These are phyloP conservation scores for Stegophylla sp. DNA, from an alignment of 2,888 invertebrate genomes.

Conservation along the genomic window DNA sequence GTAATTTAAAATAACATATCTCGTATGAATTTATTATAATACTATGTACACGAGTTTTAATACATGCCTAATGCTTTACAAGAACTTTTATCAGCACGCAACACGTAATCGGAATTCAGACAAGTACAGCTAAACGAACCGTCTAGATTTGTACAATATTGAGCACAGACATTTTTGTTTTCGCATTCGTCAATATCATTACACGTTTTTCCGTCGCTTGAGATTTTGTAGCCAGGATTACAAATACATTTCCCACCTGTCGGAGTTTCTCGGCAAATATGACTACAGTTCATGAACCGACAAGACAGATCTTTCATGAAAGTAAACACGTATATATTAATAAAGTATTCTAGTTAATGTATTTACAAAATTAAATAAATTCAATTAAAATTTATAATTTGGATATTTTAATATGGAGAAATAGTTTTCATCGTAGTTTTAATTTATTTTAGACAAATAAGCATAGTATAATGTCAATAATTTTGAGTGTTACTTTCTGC, in stretches of 20 bases:
- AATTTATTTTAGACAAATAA: no score
- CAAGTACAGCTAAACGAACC: constrained; percentile 72
- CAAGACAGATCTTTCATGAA: constrained; percentile 35
- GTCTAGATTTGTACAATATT: constrained; percentile 69
- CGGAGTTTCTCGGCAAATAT: constrained; percentile 68
- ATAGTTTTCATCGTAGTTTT: no score
- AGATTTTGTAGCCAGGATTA: constrained; percentile 69
- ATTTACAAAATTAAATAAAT: no score
- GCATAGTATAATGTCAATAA: no score
- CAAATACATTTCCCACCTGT: constrained; percentile 74
- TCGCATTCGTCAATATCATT: constrained; percentile 77
- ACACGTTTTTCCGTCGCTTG: constrained; percentile 69
- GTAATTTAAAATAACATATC: neutral
- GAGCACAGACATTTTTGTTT: constrained; percentile 70
- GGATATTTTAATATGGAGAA: no score
- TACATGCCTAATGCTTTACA: constrained; percentile 65
- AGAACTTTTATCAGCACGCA: constrained; percentile 64
- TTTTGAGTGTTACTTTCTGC: no score
- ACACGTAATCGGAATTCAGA: constrained; percentile 68
- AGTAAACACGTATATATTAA: neutral
- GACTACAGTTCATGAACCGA: constrained; percentile 60
- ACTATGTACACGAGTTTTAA: constrained; percentile 14
- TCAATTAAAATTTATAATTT: no score
- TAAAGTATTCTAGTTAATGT: neutral
- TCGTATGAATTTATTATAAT: neutral